Evolutionary conservation across 2,888 invertebrate genomes (phyloP).

Genomic region (Polylopha cassiicola): DNA sequence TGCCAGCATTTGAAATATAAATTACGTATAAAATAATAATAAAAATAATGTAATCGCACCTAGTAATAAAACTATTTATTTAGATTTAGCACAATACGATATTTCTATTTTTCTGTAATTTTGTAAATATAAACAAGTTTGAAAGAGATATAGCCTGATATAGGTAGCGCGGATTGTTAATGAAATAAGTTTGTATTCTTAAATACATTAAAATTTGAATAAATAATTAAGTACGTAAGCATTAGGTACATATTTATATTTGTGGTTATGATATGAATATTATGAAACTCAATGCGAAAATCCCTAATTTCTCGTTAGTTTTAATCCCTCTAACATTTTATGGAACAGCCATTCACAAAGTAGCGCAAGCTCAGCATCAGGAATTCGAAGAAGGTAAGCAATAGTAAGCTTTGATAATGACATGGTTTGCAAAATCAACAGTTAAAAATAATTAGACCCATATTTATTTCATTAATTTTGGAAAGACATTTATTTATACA

Average conservation of each 20-base stretch:
- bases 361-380: constrained; percentile 14
- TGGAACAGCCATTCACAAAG: constrained; percentile 15
- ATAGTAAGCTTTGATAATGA: too few species aligned
- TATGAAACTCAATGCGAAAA: too few species aligned
- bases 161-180: background rate
- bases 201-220: background rate
- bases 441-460: background rate
- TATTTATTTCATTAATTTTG: too few species aligned
- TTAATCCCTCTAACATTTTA: too few species aligned
- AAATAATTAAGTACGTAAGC: background rate
- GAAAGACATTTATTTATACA: too few species aligned
- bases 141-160: background rate
- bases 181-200: background rate
- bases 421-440: too few species aligned
- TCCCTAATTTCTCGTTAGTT: too few species aligned
- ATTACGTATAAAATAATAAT: background rate
- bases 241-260: too few species aligned
- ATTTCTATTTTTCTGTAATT: background rate
- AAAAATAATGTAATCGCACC: background rate
- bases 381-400: too few species aligned
- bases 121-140: background rate
- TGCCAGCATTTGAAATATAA: constrained; percentile 1
- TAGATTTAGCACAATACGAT: too few species aligned
- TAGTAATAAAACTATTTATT: too few species aligned
- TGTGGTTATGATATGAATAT: too few species aligned